A percentile compares a stretch with the other conserved stretches of the same genome.
Evolutionary conservation across 1,140 invertebrate species (phyloP).

Genomic region (Zaprionus ghesquierei): DNA sequence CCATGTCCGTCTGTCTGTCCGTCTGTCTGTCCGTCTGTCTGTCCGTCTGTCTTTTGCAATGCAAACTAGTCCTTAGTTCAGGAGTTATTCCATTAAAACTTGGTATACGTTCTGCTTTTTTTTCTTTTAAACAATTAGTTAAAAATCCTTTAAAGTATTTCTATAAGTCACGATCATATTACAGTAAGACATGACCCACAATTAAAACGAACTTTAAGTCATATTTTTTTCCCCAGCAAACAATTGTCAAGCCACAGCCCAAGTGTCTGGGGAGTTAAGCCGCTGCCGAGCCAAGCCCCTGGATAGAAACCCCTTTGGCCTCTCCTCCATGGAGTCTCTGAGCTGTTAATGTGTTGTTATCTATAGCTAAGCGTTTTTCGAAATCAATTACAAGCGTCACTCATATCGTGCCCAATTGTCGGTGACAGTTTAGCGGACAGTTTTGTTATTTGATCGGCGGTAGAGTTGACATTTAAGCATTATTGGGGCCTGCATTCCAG

Average conservation of each 20-base stretch:
- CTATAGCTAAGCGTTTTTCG: conserved; percentile 66
- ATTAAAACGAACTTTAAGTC: not conserved
- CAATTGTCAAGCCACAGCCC: conserved; percentile 6
- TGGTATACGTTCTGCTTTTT: no score
- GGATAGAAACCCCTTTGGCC: conserved; percentile 14
- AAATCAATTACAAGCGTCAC: conserved; percentile 76
- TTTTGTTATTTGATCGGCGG: conserved; percentile 35
- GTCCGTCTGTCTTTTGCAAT: no score
- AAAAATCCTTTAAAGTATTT: not conserved
- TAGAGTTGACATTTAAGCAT: conserved; percentile 47
- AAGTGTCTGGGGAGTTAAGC: conserved; percentile 18
- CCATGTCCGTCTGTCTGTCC: no score
- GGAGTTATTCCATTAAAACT: no score
- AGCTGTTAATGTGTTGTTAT: conserved; percentile 69
- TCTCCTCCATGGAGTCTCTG: not conserved
- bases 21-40: no score
- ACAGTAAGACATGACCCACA: conserved; percentile 1
- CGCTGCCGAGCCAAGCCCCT: conserved; percentile 31
- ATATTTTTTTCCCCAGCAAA: not conserved
- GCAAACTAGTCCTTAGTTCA: no score
- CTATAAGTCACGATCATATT: not conserved
- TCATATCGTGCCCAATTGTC: conserved; percentile 68
- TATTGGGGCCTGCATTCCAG: conserved; percentile 30
- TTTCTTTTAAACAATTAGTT: no score
- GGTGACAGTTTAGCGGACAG: conserved; percentile 70